These are phyloP conservation scores for Clarias gariepinus DNA, from an alignment of 2,113 vertebrate species.

Conservation along the genomic window DNA sequence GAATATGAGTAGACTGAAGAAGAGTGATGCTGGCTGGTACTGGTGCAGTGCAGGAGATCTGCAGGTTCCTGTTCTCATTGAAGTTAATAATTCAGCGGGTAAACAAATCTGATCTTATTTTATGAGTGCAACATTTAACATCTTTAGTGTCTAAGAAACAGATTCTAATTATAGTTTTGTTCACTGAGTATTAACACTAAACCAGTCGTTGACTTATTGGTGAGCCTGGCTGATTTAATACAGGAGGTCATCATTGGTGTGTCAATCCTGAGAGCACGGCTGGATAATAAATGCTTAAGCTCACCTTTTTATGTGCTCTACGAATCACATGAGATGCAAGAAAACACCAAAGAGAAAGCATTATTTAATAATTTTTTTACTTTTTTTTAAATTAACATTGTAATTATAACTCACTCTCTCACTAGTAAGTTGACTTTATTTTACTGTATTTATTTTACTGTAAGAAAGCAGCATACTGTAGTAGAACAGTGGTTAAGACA, in stretches of 20 bases:
- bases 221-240: not conserved
- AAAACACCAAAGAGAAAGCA: not conserved
- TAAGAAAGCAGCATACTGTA: too few species aligned
- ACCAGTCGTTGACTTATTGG: not conserved
- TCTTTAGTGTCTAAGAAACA: not conserved
- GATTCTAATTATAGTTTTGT: not conserved
- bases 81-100: not conserved
- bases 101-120: not conserved
- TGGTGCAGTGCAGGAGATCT: conserved; percentile 9
- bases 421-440: not conserved
- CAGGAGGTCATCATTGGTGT: not conserved
- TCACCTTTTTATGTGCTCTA: too few species aligned
- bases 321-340: not conserved
- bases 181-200: not conserved
- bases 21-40: conserved; percentile 9
- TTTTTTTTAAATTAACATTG: too few species aligned
- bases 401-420: too few species aligned
- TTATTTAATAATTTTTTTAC: not conserved
- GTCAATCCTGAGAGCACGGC: not conserved
- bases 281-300: not conserved
- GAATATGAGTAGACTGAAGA: not conserved
- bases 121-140: not conserved
- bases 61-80: not conserved
- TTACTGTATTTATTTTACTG: too few species aligned
- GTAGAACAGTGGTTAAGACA: too few species aligned